phyloP scores from a whole-genome alignment of 1,140 invertebrate genomes.

The Drosophila ficusphila region DNA sequence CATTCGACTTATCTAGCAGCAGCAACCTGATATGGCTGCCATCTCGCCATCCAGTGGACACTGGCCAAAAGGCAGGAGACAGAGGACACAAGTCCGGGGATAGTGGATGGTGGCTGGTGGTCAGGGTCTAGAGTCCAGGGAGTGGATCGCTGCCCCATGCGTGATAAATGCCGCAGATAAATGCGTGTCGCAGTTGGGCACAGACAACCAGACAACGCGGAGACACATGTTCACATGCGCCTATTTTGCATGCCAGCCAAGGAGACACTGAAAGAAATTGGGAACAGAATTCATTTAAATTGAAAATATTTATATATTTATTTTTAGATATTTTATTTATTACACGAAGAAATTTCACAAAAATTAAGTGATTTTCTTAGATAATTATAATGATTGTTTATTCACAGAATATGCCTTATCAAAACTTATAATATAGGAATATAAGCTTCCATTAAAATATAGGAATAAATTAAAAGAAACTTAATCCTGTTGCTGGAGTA shows the following conservation, averaged over 20 bases:
- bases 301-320: too few relatives aligned
- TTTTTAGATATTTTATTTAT: too few relatives aligned
- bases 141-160: slow-evolving; percentile 31
- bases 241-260: slow-evolving; percentile 58
- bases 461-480: too few relatives aligned
- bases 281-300: background rate
- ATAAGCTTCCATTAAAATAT: too few relatives aligned
- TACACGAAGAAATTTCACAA: too few relatives aligned
- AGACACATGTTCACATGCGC: slow-evolving; percentile 79
- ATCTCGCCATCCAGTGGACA: slow-evolving; percentile 27
- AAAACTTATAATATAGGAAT: too few relatives aligned
- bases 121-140: slow-evolving; percentile 11
- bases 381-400: too few relatives aligned
- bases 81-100: slow-evolving; percentile 8
- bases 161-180: slow-evolving; percentile 80
- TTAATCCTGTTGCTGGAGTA: too few relatives aligned
- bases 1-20: slow-evolving; percentile 77
- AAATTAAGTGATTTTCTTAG: too few relatives aligned
- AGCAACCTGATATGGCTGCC: slow-evolving; percentile 72
- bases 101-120: background rate
- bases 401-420: too few relatives aligned
- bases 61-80: background rate
- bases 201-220: slow-evolving; percentile 79
- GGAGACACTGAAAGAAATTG: slow-evolving; percentile 14
- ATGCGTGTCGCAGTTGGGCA: slow-evolving; percentile 73